Percentiles rank a stretch among this genome's conserved stretches.
These are phyloP conservation scores for Chaetogeoica ovagalla DNA, from an alignment of 2,888 invertebrate species.

Conservation along the genomic window DNA sequence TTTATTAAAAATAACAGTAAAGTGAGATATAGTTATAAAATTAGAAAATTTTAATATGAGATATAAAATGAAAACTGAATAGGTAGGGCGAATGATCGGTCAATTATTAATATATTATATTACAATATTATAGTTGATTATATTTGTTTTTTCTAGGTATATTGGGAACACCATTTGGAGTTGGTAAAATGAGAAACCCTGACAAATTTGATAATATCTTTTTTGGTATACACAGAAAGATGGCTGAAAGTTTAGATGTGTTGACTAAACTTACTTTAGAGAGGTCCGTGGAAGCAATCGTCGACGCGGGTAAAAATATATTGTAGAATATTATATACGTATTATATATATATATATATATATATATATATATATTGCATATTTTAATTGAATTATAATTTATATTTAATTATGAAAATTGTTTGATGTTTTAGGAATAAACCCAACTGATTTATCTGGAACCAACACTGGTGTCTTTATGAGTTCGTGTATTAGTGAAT, in stretches of 20 bases:
- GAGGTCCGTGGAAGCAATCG: slow-evolving; percentile 61
- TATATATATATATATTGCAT: neutral
- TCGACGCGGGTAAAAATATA: slow-evolving; percentile 61
- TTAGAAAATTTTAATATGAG: no score
- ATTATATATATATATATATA: neutral
- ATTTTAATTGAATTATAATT: neutral
- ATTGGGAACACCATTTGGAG: slow-evolving; percentile 57
- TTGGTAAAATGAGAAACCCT: slow-evolving; percentile 59
- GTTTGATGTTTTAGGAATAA: slow-evolving; percentile 59
- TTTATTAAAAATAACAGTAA: no score
- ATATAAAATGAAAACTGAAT: no score
- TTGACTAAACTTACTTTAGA: slow-evolving; percentile 61
- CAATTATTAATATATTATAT: no score
- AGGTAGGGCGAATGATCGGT: no score
- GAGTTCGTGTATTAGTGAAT: slow-evolving; percentile 61
- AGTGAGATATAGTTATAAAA: no score
- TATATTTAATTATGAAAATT: neutral
- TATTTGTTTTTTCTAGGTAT: slow-evolving; percentile 4
- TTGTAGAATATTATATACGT: neutral
- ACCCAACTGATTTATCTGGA: slow-evolving; percentile 61
- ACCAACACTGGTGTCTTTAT: slow-evolving; percentile 61
- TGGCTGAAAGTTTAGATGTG: slow-evolving; percentile 61
- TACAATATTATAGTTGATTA: neutral
- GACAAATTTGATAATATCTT: slow-evolving; percentile 61
- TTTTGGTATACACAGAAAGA: slow-evolving; percentile 62